Conservation (phyloP, 2,113 vertebrate species). For the Vireo altiloquus region DNA sequence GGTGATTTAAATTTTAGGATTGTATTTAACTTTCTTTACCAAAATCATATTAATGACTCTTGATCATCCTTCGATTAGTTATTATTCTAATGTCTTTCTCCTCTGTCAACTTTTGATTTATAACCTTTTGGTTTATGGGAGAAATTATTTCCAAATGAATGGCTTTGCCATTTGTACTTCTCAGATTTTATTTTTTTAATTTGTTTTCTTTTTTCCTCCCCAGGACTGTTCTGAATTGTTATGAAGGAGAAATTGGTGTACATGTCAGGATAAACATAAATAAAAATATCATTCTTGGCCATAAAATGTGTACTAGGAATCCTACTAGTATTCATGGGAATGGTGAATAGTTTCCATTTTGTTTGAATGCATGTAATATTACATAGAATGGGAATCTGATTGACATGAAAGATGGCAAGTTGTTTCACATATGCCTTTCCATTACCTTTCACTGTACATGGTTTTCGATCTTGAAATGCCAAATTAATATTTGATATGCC, state of each 20-base stretch:
- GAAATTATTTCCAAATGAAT: neutral
- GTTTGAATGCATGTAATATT: neutral
- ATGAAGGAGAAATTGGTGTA: neutral
- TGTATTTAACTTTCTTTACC: neutral
- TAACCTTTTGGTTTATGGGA: neutral
- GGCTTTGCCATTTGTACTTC: neutral
- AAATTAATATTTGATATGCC: neutral
- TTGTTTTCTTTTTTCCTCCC: neutral
- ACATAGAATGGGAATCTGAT: neutral
- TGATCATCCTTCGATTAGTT: neutral
- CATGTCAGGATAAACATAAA: neutral
- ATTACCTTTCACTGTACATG: neutral
- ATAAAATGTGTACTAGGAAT: neutral
- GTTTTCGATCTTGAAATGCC: neutral
- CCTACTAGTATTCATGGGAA: neutral
- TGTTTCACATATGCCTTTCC: neutral
- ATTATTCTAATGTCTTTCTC: neutral
- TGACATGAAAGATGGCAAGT: neutral
- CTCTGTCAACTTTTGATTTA: neutral
- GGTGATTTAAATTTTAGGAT: neutral
- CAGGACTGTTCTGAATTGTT: neutral
- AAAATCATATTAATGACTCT: neutral
- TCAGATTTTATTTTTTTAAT: neutral
- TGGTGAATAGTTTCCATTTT: neutral
- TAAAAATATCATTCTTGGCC: neutral